Base-by-base conservation (phyloP, 2,797 vertebrate species). In the Syngnathus rostellatus region DNA sequence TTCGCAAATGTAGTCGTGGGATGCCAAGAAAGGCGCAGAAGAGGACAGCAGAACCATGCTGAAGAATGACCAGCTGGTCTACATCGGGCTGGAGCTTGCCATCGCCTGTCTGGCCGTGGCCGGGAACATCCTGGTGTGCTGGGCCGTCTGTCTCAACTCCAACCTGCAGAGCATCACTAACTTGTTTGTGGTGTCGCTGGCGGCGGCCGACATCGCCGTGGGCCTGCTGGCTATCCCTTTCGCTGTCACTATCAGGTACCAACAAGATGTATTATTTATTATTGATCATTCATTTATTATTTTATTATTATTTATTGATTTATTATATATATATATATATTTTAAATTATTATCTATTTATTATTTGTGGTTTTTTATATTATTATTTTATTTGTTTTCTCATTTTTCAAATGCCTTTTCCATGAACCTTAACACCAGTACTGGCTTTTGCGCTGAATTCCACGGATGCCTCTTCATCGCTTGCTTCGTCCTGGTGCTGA, bases 141-240 rank as follows among this genome's bases (percentile, higher is more conserved):
- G 96, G 94, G 94, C 97, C 0, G 97, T 99, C 62, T 91, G 88
- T 72, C 77, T 97, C 73, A 99, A 98, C 79, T 96, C 94, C 90
- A 98, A 96, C 86, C 84, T 99, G 72, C 97, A 97, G 89, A 99
- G 90, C 71, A 94, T 96, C 90, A 99, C 97, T 82, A 98, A 99
- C 89, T 96, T 93, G 77, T 99, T 99, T 0, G 92, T 99, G 87
- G 94, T 95, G 66, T 99, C 97, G 0, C 84, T 99, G 85, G 97
- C 97, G 0, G 91, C 91, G 8, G 97, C 97, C 0, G 97, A 99
- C 82, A 94, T 99, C 0, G 96, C 96, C 0, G 97, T 99, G 76
- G 97, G 97, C 0, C 85, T 98, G 66, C 91, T 99, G 25, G 97
- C 95, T 25, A 95, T 99, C 68, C 97, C 97, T n/a, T 98, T 99